Evolutionary conservation across 2,113 vertebrate species (phyloP), one percentile per base, ranked within the genome.

Genomic region (Poicephalus meyeri): DNA sequence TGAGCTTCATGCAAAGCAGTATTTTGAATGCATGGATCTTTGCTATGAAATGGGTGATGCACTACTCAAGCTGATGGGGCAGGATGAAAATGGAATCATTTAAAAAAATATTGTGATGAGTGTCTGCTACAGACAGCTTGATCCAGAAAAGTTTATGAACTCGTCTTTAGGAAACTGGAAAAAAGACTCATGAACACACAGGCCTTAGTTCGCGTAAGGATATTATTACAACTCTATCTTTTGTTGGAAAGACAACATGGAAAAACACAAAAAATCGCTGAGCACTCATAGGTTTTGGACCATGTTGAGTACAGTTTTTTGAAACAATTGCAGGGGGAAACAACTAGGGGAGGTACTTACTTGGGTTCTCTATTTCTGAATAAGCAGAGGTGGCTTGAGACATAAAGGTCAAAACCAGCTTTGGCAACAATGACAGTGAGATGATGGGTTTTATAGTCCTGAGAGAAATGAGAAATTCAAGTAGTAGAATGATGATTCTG

Each of bases 291-390:
- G 55, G 13, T 21, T 78, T 66, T 68, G 25, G 14, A 53, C 29
- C 9, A 23, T 6, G 5, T 1, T 74, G 37, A 60, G 33, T 50
- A 61, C 13, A 76, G 13, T 0, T 35, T 42, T 80, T 72, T 47
- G 4, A 66, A 89, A 37, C 6, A 80, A 35, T 13, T 42, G 1
- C 3, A 5, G 8, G 13, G 17, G 20, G 5, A 72, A 23, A 58
- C 21, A 87, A 16, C 13, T 61, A 56, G 10, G 6, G 23, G 12
- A 76, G 9, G 10, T 86, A 52, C 23, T 63, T 56, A n/a, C 16
- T 19, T 77, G 24, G 21, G 11, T 53, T 77, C 20, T 58, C 2
- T 49, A 9, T 66, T 80, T 0, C 0, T 68, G 26, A 71, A 77
- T 44, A 74, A 61, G 33, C 12, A 70, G 49, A 55, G 6, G 6